phyloP scores from a whole-genome alignment of 2,797 vertebrate species.

The Schizopygopsis malacanthus region DNA sequence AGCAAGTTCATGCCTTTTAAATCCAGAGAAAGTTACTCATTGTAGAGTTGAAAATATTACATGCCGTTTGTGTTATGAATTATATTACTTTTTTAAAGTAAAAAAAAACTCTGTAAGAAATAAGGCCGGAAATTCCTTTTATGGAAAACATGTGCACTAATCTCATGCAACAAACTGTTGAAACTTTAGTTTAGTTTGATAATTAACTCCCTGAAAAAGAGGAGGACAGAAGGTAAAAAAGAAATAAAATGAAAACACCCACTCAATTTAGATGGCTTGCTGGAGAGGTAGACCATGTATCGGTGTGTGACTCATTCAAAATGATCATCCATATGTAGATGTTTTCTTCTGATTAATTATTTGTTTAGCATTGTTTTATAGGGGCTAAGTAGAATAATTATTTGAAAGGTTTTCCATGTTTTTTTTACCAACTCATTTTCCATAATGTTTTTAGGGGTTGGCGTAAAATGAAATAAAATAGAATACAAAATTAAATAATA shows the following conservation, averaged over 20 bases:
- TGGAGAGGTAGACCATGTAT: background rate
- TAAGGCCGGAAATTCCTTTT: background rate
- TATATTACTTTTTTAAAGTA: background rate
- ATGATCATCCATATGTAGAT: background rate
- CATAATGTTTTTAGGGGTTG: background rate
- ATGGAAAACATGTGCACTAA: background rate
- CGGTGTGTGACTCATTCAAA: background rate
- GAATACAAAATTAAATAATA: background rate
- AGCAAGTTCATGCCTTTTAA: background rate
- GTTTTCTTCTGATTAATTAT: background rate
- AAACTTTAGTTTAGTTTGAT: slow-evolving; percentile 6
- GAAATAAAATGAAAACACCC: background rate
- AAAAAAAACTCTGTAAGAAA: background rate
- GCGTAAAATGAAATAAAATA: background rate
- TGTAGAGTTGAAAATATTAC: background rate
- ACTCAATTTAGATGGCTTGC: background rate
- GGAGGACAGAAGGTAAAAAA: background rate
- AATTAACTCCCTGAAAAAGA: background rate
- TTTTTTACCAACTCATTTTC: background rate
- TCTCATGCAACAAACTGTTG: background rate
- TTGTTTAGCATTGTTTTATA: background rate
- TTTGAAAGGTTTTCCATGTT: background rate
- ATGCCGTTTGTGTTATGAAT: background rate
- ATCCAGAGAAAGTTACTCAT: background rate
- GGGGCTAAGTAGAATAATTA: background rate